A percentile compares a stretch with the other conserved stretches of the same genome.
phyloP scores from a whole-genome alignment of 2,113 vertebrate species.

The Actenoides lindsayi region DNA sequence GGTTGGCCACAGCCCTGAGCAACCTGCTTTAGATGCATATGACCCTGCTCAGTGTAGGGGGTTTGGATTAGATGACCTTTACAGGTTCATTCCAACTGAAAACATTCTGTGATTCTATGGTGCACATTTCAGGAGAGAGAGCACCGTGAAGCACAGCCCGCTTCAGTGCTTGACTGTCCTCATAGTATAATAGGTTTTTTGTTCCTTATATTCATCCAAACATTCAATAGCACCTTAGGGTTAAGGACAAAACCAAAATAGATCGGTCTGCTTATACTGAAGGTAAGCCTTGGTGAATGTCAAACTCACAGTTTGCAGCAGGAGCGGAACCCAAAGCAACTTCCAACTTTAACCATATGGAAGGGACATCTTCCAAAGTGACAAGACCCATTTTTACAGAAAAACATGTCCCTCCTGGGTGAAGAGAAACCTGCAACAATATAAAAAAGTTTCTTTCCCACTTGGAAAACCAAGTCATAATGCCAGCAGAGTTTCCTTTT shows the following conservation, averaged over 20 bases:
- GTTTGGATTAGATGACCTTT: background rate
- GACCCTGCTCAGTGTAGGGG: background rate
- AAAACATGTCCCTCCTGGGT: background rate
- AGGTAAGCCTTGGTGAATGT: background rate
- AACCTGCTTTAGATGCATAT: background rate
- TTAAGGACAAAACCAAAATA: background rate
- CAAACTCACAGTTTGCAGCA: slow-evolving; percentile 43
- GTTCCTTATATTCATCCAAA: background rate
- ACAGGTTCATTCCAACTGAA: background rate
- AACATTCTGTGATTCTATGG: background rate
- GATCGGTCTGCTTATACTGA: background rate
- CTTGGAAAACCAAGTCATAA: rapidly evolving
- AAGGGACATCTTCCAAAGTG: background rate
- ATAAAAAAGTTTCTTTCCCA: background rate
- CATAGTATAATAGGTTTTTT: rapidly evolving
- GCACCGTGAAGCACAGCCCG: background rate
- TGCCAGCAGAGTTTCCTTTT: background rate
- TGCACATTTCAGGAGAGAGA: background rate
- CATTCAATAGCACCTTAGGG: background rate
- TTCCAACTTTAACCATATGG: background rate
- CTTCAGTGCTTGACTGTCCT: background rate
- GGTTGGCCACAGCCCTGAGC: background rate
- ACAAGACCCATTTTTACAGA: background rate
- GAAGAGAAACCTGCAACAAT: slow-evolving; percentile 27
- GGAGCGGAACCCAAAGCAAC: background rate